Conservation (phyloP, 1,140 invertebrate species). For the Arion vulgaris region DNA sequence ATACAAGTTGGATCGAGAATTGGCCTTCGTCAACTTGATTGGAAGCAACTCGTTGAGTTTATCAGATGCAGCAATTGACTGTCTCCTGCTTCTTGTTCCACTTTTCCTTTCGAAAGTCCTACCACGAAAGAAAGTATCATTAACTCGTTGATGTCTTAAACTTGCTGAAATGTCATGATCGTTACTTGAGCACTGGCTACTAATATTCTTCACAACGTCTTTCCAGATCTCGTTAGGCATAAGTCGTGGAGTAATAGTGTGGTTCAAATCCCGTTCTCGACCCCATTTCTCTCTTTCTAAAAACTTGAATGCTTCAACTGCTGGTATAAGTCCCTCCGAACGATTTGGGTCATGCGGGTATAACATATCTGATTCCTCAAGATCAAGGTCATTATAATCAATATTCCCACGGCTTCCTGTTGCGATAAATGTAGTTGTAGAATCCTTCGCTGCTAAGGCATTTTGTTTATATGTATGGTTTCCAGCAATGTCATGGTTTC, state of each 20-base stretch:
- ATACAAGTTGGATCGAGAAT: not conserved
- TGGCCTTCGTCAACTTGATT: not conserved
- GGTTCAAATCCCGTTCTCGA: constrained; percentile 4
- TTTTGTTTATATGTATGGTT: not conserved
- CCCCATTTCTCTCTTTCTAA: constrained; percentile 21
- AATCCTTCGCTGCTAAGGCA: not conserved
- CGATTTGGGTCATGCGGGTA: not conserved
- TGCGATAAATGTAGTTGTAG: not conserved
- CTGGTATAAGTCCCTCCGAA: not conserved
- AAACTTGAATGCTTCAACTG: constrained; percentile 2
- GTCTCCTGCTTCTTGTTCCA: not conserved
- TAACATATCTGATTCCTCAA: not conserved
- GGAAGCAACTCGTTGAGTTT: not conserved
- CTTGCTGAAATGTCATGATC: not conserved
- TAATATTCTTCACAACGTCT: constrained; percentile 4
- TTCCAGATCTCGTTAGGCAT: constrained; percentile 28
- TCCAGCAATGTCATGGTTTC: not conserved
- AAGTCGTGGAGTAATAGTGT: constrained; percentile 1
- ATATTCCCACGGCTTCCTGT: not conserved
- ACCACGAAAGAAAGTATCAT: not conserved
- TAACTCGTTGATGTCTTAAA: not conserved
- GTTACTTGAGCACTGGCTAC: not conserved
- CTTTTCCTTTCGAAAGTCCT: not conserved
- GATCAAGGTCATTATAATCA: not conserved
- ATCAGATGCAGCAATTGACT: not conserved